Conservation (phyloP, 2,113 vertebrate genomes). For the Sylvilagus bachmani region DNA sequence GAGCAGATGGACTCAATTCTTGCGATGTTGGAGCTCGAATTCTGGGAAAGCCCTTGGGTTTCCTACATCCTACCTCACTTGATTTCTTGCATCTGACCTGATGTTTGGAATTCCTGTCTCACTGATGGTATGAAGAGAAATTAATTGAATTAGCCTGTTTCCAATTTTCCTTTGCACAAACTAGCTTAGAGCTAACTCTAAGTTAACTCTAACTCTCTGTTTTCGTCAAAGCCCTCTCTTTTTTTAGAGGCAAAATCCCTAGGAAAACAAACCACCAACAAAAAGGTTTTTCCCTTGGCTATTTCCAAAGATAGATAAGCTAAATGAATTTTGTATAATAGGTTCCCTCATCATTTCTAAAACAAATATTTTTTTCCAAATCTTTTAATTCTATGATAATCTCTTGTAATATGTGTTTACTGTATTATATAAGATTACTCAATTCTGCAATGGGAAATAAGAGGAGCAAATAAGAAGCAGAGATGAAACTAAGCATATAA, state of each 20-base stretch:
- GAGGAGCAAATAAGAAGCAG: conserved; percentile 55
- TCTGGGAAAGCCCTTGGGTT: conserved; percentile 43
- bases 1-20: not conserved
- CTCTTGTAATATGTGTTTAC: conserved; percentile 78
- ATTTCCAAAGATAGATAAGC: conserved; percentile 73
- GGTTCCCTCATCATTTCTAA: conserved; percentile 68
- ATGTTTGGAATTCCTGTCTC: conserved; percentile 18
- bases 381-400: conserved; percentile 77
- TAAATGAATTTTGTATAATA: conserved; percentile 67
- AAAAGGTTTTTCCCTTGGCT: conserved; percentile 49
- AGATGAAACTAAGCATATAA: conserved; percentile 47
- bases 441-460: conserved; percentile 54
- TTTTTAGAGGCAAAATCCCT: conserved; percentile 63
- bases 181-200: conserved; percentile 60
- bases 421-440: conserved; percentile 74
- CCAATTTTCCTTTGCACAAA: conserved; percentile 78
- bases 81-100: conserved; percentile 30
- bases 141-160: conserved; percentile 74
- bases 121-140: conserved; percentile 31
- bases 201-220: conserved; percentile 63
- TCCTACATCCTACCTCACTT: not conserved
- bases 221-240: conserved; percentile 49
- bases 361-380: conserved; percentile 61
- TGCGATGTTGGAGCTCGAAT: not conserved
- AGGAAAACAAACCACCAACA: conserved; percentile 64